Evolutionary conservation across 2,797 vertebrate genomes (phyloP).

Genomic region (Hippoglossus hippoglossus): DNA sequence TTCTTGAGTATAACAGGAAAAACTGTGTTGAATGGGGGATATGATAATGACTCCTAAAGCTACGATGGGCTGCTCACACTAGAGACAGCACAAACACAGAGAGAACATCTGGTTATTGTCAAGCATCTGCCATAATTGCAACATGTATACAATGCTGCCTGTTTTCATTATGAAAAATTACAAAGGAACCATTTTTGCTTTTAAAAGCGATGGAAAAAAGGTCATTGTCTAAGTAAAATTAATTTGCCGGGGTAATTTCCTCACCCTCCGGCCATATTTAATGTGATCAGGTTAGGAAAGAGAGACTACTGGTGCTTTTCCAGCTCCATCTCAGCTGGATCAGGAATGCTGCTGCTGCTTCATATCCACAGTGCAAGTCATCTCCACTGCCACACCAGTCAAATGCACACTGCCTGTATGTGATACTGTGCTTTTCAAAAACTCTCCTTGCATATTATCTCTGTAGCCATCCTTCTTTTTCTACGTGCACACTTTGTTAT

Average conservation of each 20-base stretch:
- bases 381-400: constrained; percentile 62
- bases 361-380: constrained; percentile 58
- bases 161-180: constrained; percentile 43
- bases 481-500: constrained; percentile 31
- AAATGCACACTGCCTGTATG: constrained; percentile 56
- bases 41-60: constrained; percentile 76
- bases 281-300: constrained; percentile 55
- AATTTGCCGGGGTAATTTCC: constrained; percentile 53
- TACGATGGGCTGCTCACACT: constrained; percentile 22
- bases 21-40: constrained; percentile 77
- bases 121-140: constrained; percentile 51
- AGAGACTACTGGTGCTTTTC: constrained; percentile 65
- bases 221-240: constrained; percentile 45
- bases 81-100: constrained; percentile 16
- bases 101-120: constrained; percentile 45
- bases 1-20: constrained; percentile 76
- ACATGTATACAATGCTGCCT: constrained; percentile 34
- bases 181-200: constrained; percentile 38
- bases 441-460: constrained; percentile 22
- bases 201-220: constrained; percentile 48
- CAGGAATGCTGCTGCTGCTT: constrained; percentile 64
- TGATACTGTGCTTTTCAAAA: constrained; percentile 39
- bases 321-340: constrained; percentile 49
- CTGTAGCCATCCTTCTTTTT: constrained; percentile 22
- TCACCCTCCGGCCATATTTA: constrained; percentile 35